Conservation (phyloP, 2,888 invertebrate genomes). For the Branchipolynoe longqiensis region DNA sequence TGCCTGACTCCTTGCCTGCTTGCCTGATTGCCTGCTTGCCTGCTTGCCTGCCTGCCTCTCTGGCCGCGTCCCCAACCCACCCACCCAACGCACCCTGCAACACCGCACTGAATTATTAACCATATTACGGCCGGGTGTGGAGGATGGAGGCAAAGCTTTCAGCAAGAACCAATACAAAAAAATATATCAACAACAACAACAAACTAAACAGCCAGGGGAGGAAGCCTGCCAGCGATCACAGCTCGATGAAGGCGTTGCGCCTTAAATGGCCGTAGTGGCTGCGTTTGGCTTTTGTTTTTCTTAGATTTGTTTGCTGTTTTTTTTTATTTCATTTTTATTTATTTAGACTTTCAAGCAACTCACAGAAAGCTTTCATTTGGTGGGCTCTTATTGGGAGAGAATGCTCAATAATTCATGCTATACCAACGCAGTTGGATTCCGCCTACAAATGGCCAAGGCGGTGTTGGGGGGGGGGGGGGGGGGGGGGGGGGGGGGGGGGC, state of each 20-base stretch:
- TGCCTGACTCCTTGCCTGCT: neutral
- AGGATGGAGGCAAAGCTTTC: too few species aligned
- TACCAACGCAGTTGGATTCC: neutral
- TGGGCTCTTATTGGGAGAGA: neutral
- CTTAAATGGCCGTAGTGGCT: conserved; percentile 7
- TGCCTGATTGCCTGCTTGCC: too few species aligned
- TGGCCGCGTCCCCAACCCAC: too few species aligned
- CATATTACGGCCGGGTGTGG: neutral
- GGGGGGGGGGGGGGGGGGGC: too few species aligned
- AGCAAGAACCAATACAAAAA: too few species aligned
- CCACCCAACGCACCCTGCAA: neutral
- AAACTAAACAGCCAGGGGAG: neutral
- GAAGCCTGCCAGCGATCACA: neutral
- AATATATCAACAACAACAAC: too few species aligned
- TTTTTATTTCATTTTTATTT: too few species aligned
- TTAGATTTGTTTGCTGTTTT: too few species aligned
- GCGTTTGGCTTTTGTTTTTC: too few species aligned
- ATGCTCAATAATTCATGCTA: neutral
- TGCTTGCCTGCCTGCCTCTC: too few species aligned
- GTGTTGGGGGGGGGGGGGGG: too few species aligned
- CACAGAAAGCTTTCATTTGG: neutral
- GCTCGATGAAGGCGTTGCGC: neutral
- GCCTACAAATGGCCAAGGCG: neutral
- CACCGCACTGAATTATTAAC: conserved; percentile 22
- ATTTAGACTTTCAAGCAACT: neutral